Evolutionary conservation across 2,113 vertebrate genomes (phyloP), one percentile per base, ranked within the genome.

Genomic region (Cephalopholis sonnerati): DNA sequence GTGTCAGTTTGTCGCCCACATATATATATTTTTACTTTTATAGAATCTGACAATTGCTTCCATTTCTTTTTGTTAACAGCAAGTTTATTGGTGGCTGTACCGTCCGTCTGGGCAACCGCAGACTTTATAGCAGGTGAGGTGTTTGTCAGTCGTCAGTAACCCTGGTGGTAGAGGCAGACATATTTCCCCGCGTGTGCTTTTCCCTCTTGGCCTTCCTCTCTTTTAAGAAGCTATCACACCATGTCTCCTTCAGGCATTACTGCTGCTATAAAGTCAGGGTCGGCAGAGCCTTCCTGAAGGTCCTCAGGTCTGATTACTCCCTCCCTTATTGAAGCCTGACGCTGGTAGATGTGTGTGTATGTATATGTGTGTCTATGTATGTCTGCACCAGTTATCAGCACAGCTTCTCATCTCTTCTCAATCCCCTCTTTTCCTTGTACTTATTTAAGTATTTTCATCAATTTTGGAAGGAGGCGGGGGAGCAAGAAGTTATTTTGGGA

Each of bases 401-500:
- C 59, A 58, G 51, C 36, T 50, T 66, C 44, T 67, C 18, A 1
- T 59, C 50, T 62, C n/a, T 16, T n/a, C 79, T 72, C 32, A 22
- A 59, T 73, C 64, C 65, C 29, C 20, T 50, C 73, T 46, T 62
- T 55, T 81, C 54, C 39, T 78, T 53, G n/a, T 55, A 61, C 57
- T 88, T 80, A 44, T 83, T 77, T 74, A 69, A 79, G 53, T 67
- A 59, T 39, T 68, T 76, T 67, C 46, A 67, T 73, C 69, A 5
- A 16, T 84, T 75, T 86, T 80, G 76, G 32, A 46, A 41, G 25
- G 15, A 58, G 15, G 27, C 46, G 62, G 65, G 86, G 82, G 67
- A 78, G 81, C 64, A 71, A 57, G 66, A 78, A 79, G 87, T 83
- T 93, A 91, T 93, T 93, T 92, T 92, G 74, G 86, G 89, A 89